Base-by-base conservation (phyloP, 1,140 invertebrate species). In the Globodera rostochiensis region DNA sequence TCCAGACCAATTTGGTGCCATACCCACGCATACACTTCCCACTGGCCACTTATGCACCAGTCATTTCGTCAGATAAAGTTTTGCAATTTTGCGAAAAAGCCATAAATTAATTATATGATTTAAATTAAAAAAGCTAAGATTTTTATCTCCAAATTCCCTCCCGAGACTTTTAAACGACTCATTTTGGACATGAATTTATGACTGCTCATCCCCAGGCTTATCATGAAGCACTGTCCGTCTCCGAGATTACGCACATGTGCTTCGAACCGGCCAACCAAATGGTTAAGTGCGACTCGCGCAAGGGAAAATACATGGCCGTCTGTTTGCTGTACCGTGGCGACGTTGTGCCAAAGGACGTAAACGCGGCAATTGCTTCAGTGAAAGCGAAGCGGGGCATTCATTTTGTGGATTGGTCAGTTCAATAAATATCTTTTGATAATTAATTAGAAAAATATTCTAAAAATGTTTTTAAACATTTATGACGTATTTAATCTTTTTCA, bases 201-300 rank as follows among this genome's bases (percentile, higher is more conserved):
- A 25, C 19, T 25, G 70, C 84, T 71, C 74, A 82, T 50, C 92
- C 93, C 19, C 93, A 93, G 86, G 93, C 93, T 4, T 92, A 92
- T 53, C 94, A 94, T 81, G 94, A 94, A 88, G 93, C 94, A 88
- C 90, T 94, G 46, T 93, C 93, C 4, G 94, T 94, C 13, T 92
- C 93, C 25, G 94, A 95, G 90, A 94, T 95, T 82, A 95, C 94
- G 70, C 94, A 94, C 88, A 93, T 93, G 57, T 94, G 94, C 90
- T 94, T 95, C 87, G 94, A 95, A 86, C 93, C 94, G 19, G 93
- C 93, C 36, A 95, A 94, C 90, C 94, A 95, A 91, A 94, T 95
- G 94, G 93, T 95, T 0, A 95, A 94, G 85, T 91, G 91, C 82
- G 91, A 91, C 81, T 90, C 91, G 15, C 83, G 91, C 46, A 88